Conservation (phyloP, 2,113 vertebrate genomes). For the Calidris pugnax region DNA sequence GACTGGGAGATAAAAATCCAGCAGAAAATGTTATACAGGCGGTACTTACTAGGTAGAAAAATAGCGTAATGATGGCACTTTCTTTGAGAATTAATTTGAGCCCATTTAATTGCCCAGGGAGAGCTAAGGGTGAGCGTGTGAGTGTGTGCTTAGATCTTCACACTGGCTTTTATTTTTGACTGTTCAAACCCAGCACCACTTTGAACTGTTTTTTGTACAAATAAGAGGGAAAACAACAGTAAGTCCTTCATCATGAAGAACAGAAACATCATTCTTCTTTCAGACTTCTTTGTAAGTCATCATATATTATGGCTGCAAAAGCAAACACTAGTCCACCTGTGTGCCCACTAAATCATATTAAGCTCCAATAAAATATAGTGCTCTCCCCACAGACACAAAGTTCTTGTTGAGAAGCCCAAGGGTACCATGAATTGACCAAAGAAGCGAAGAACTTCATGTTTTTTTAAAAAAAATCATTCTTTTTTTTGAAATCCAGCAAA, state of each 20-base stretch:
- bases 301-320: neutral
- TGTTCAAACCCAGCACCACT: neutral
- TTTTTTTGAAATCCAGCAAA: neutral
- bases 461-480: no score
- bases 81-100: neutral
- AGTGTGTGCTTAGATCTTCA: neutral
- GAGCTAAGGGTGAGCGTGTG: accelerated
- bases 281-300: neutral
- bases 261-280: neutral
- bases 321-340: neutral
- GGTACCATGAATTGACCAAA: neutral
- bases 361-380: neutral
- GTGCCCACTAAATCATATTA: neutral
- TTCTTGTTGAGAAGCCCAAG: neutral
- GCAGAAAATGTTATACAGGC: neutral
- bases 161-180: neutral
- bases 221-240: neutral
- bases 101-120: neutral
- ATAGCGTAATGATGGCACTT: neutral
- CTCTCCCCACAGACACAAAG: neutral
- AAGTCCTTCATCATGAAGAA: neutral
- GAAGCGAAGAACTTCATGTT: neutral
- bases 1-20: neutral
- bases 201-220: neutral
- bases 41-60: neutral